Evolutionary conservation across 2,888 invertebrate species (phyloP), one percentile per base, ranked within the genome.

Genomic region (Prosopocoilus inquinatus): DNA sequence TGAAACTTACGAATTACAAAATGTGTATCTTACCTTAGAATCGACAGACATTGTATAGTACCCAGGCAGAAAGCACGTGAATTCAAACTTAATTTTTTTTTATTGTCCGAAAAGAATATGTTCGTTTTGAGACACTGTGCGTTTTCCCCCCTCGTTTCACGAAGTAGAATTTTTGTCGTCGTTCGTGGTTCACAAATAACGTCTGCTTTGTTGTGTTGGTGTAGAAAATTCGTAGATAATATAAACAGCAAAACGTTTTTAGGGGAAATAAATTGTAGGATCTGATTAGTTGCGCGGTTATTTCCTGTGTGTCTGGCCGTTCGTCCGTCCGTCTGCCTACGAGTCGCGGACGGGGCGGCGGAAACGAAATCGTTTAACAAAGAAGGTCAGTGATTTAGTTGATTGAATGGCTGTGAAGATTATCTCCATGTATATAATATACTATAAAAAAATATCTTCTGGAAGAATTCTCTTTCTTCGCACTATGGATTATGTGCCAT

Each of bases 401-500:
- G 61, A 62, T 61, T 64, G 63, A 59, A 64, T 64, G 64, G 64
- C 64, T 64, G 64, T 64, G 64, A 64, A 60, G 53, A 63, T 62
- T 61, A 63, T 63, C 63, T 64, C 61, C 64, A 61, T 64, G 55
- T 55, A 57, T 61, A 60, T 62, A 28, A 28, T 28, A 59, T 44
- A 54, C 41, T 57, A 46, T 45, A 32, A 52, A 53, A 43, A 59
- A 51, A 54, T 57, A 55, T 58, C 58, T 57, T 57, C 57, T 57
- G 55, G 54, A 64, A 55, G 52, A 55, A 55, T 60, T 52, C 56
- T 63, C 63, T 62, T 62, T 28, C 20, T 28, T 62, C 57, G 59
- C 56, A 59, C 58, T 61, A 60, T 61, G 60, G 58, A 59, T 50
- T 59, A 64, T 66, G 68, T 68, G 68, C 68, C 68, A 68, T 68